Percentiles rank a stretch among this genome's conserved stretches.
Evolutionary conservation across 2,888 invertebrate species (phyloP).

Genomic region (Drosophila picticornis): DNA sequence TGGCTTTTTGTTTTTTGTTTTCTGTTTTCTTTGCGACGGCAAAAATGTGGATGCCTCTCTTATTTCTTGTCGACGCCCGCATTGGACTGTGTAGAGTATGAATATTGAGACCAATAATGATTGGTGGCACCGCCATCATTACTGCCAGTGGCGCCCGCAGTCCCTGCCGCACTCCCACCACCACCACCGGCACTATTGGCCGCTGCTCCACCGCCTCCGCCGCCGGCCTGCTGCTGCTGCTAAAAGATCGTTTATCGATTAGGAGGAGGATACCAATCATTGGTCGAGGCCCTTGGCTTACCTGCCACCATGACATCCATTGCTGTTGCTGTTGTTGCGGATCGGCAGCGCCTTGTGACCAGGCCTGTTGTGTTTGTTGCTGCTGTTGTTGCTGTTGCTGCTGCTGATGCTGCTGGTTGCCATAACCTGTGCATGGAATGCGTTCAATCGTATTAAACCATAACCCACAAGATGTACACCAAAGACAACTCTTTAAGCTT

Average conservation of each 20-base stretch:
- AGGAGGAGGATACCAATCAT: neutral
- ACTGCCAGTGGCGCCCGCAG: constrained; percentile 53
- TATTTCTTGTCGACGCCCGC: constrained; percentile 69
- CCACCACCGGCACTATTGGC: constrained; percentile 56
- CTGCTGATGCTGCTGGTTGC: constrained; percentile 78
- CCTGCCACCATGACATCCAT: constrained; percentile 85
- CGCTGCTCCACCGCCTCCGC: constrained; percentile 47
- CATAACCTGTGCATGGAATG: constrained; percentile 69
- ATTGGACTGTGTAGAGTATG: constrained; percentile 82
- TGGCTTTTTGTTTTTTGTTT: constrained; percentile 6
- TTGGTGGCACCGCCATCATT: constrained; percentile 76
- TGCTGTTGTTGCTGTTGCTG: constrained; percentile 79
- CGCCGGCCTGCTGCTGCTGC: constrained; percentile 51
- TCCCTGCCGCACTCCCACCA: constrained; percentile 42
- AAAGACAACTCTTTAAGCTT: constrained; percentile 15
- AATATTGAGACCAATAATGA: constrained; percentile 85
- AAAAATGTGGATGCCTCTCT: constrained; percentile 2
- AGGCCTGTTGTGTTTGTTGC: constrained; percentile 83
- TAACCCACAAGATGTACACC: neutral
- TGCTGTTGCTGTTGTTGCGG: constrained; percentile 83
- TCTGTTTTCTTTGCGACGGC: constrained; percentile 10
- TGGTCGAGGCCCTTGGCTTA: constrained; percentile 48
- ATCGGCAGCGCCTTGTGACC: constrained; percentile 81
- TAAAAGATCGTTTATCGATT: constrained; percentile 5
- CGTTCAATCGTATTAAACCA: constrained; percentile 8